These are phyloP conservation scores for Apteryx mantelli DNA, from an alignment of 2,113 vertebrate genomes.

Conservation along the genomic window DNA sequence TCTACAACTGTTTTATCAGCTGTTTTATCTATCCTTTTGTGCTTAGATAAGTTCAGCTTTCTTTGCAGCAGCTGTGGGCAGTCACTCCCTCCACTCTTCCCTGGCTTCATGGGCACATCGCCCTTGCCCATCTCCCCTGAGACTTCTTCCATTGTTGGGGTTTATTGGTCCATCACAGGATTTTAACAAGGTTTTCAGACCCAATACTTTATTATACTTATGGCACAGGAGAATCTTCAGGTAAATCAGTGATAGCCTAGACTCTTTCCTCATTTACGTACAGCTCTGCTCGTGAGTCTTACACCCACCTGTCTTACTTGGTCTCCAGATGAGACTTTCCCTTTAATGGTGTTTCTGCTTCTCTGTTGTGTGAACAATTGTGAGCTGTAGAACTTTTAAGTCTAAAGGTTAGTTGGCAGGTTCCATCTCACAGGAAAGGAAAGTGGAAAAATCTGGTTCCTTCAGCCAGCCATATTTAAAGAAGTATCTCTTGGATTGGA, in stretches of 20 bases:
- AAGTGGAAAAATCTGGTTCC: background rate
- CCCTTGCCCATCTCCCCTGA: background rate
- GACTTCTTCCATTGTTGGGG: background rate
- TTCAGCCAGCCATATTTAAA: background rate
- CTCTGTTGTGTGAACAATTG: background rate
- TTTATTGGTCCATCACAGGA: background rate
- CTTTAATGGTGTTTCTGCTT: background rate
- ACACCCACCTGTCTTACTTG: background rate
- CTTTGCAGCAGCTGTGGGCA: background rate
- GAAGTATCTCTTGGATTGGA: background rate
- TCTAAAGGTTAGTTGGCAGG: background rate
- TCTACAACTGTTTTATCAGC: background rate
- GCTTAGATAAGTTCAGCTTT: background rate
- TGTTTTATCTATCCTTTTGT: background rate
- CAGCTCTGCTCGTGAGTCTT: background rate
- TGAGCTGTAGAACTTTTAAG: background rate
- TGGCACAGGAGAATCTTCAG: too few species aligned
- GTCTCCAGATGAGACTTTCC: background rate
- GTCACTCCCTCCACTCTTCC: background rate
- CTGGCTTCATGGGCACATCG: background rate
- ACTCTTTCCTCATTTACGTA: background rate
- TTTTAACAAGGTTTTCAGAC: background rate
- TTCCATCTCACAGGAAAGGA: background rate
- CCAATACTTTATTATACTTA: background rate
- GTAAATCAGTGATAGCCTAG: background rate